A percentile compares a stretch with the other conserved stretches of the same genome.
These are phyloP conservation scores for Helicolenus hilgendorfi DNA, from an alignment of 2,797 vertebrate species.

Conservation along the genomic window DNA sequence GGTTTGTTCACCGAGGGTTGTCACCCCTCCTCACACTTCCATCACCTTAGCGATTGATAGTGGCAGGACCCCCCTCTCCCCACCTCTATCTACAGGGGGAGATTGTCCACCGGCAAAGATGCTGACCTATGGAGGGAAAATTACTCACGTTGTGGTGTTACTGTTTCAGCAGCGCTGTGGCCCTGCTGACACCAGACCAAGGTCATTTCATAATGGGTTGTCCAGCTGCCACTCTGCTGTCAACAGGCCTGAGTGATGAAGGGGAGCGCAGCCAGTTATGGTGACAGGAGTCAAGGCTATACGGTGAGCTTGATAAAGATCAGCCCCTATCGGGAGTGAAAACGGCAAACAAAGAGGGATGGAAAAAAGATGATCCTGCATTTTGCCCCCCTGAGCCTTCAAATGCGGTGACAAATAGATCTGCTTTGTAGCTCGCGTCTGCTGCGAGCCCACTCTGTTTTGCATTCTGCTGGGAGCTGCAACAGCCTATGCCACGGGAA, in stretches of 20 bases:
- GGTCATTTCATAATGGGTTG: constrained; percentile 87
- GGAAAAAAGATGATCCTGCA: constrained; percentile 82
- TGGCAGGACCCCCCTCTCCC: constrained; percentile 22
- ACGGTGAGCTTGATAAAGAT: constrained; percentile 84
- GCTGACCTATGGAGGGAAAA: constrained; percentile 85
- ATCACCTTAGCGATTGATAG: constrained; percentile 45
- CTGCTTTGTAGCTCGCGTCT: constrained; percentile 45
- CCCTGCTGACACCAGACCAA: constrained; percentile 82
- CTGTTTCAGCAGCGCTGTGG: constrained; percentile 76
- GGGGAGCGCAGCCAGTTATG: constrained; percentile 69
- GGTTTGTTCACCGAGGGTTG: constrained; percentile 13
- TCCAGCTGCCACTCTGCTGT: constrained; percentile 86
- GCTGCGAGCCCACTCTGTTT: constrained; percentile 55
- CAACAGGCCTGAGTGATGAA: constrained; percentile 84
- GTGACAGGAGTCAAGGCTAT: constrained; percentile 86
- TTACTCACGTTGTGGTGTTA: constrained; percentile 85
- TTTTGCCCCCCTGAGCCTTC: constrained; percentile 73
- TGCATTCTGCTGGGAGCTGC: constrained; percentile 71
- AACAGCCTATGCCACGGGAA: constrained; percentile 47
- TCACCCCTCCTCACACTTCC: constrained; percentile 1
- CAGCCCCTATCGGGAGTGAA: constrained; percentile 78
- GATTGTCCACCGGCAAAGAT: constrained; percentile 71
- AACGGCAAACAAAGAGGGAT: constrained; percentile 71
- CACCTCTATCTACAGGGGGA: constrained; percentile 50
- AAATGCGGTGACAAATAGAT: constrained; percentile 82